Evolutionary conservation across 1,140 invertebrate genomes (phyloP), one percentile per base, ranked within the genome.

Genomic region (Drosophila funebris): DNA sequence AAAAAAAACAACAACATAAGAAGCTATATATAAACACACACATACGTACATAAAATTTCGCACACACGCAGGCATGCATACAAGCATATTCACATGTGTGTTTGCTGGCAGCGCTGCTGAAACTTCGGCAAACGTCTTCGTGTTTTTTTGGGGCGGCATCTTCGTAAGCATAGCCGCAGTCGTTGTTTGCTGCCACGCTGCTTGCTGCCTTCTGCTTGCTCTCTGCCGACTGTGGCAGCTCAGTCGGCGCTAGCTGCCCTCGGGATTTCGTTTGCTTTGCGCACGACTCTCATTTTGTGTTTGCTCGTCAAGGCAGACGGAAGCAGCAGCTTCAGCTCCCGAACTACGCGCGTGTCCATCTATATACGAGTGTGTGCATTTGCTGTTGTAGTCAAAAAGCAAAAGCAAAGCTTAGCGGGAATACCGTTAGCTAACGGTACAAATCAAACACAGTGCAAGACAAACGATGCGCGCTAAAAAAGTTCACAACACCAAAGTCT

Each of bases 251-350:
- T 58, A 56, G 54, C 50, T 61, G 63, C 62, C 78, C 78, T 85
- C 82, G 82, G 82, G 66, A 87, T 80, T 85, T 85, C 73, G 61
- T 76, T 82, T 87, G 76, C 74, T 88, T 85, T 88, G 82, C 83
- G 78, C 74, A 88, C 82, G 83, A 87, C 82, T 85, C 82, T 88
- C 83, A 88, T 88, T 88, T 87, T 87, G 82, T 73, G 75, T 87
- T 87, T 81, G 78, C 78, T 82, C 82, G 82, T 87, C 82, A 82
- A 87, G 75, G 78, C 83, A 88, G 67, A 69, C 82, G 76, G 82
- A 87, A 76, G 82, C 66, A 76, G 60, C 56, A 72, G 62, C 54
- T 62, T 72, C 63, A 67, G 63, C 61, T 72, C 58, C 72, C 64
- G 68, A 74, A 57, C 37, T 80, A 78, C 73, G 68, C 36, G 37